These are phyloP conservation scores for Ichneumoninae sp. DNA, from an alignment of 2,888 invertebrate species.

Conservation along the genomic window DNA sequence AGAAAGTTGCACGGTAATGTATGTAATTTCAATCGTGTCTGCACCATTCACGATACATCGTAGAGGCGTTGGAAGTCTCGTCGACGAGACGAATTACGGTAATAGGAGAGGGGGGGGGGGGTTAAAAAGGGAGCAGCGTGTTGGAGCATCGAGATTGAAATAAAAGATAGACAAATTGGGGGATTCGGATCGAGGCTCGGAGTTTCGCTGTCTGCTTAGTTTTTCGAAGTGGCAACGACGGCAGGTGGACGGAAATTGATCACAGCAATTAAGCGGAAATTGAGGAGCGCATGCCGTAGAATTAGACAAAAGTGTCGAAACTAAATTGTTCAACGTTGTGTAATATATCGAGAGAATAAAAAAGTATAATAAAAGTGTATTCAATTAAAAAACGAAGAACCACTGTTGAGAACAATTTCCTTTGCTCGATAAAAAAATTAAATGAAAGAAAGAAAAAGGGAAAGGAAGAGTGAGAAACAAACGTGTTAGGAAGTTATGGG, in stretches of 20 bases:
- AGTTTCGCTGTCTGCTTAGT: conserved; percentile 12
- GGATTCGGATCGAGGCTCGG: conserved; percentile 57
- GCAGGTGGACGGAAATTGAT: conserved; percentile 70
- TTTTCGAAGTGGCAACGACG: conserved; percentile 24
- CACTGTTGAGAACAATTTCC: neutral
- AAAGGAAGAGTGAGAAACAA: conserved; percentile 42
- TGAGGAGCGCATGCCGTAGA: neutral
- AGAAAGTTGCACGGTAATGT: conserved; percentile 62
- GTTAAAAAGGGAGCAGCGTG: conserved; percentile 22
- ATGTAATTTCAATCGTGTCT: conserved; percentile 60
- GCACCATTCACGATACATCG: conserved; percentile 32
- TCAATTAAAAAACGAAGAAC: neutral
- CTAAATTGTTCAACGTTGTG: neutral
- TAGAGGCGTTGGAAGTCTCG: conserved; percentile 50
- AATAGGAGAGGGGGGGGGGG: conserved; percentile 20
- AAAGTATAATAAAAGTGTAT: neutral
- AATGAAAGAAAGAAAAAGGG: conserved; percentile 11
- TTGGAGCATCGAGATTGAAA: conserved; percentile 51
- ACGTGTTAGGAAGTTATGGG: conserved; percentile 42
- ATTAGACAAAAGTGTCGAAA: conserved; percentile 19
- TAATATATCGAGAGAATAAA: neutral
- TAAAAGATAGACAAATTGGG: conserved; percentile 60
- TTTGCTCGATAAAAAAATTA: neutral
- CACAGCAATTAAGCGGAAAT: conserved; percentile 64
- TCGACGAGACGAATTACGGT: conserved; percentile 45